phyloP scores from a whole-genome alignment of 2,888 invertebrate species.

The Troglohyphantes excavatus region DNA sequence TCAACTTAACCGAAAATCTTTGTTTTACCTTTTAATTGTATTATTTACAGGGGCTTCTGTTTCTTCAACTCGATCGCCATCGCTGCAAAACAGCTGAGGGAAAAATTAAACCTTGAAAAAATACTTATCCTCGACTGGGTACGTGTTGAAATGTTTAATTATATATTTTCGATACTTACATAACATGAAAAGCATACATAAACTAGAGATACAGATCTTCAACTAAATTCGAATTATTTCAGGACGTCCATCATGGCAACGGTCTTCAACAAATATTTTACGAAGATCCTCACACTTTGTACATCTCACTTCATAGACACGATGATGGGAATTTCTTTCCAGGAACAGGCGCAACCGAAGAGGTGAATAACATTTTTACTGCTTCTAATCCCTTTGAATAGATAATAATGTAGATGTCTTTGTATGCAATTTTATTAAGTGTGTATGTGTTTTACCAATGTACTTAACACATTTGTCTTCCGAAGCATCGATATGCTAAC shows the following conservation, averaged over 20 bases:
- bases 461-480: too few relatives aligned
- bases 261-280: slow-evolving; percentile 99
- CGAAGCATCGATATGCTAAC: too few relatives aligned
- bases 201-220: too few relatives aligned
- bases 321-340: slow-evolving; percentile 99
- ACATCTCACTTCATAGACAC: slow-evolving; percentile 98
- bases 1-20: too few relatives aligned
- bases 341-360: slow-evolving; percentile 97
- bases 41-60: slow-evolving; percentile 90
- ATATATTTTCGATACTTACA: background rate
- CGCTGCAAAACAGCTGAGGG: slow-evolving; percentile 93
- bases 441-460: too few relatives aligned
- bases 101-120: slow-evolving; percentile 91
- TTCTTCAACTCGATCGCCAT: slow-evolving; percentile 99
- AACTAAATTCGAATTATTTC: slow-evolving; percentile 33
- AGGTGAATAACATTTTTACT: slow-evolving; percentile 84
- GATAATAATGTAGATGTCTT: background rate
- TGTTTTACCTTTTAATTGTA: background rate
- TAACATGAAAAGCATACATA: too few relatives aligned
- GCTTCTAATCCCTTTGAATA: background rate
- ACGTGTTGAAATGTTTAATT: slow-evolving; percentile 80
- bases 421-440: too few relatives aligned
- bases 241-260: slow-evolving; percentile 99
- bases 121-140: slow-evolving; percentile 99
- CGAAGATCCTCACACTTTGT: slow-evolving; percentile 95